These are phyloP conservation scores for Plebejus argus DNA, from an alignment of 2,888 invertebrate genomes.

Conservation along the genomic window DNA sequence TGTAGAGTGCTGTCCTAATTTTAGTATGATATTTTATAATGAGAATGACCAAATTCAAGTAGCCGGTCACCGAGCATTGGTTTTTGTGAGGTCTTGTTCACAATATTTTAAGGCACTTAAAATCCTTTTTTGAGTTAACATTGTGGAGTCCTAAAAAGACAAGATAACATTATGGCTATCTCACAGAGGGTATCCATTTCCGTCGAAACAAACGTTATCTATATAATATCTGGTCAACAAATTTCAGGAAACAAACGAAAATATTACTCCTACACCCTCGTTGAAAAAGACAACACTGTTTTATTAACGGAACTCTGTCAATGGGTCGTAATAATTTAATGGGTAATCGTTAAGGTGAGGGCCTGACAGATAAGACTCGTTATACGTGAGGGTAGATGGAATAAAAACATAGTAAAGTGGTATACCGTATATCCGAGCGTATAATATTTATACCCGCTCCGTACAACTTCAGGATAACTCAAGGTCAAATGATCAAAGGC, in stretches of 20 bases:
- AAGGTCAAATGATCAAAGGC: background rate
- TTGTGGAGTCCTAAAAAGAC: too few species aligned
- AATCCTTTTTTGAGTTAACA: too few species aligned
- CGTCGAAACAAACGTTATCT: background rate
- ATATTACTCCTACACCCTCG: background rate
- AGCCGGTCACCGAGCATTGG: background rate
- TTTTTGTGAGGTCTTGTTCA: too few species aligned
- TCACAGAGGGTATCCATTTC: background rate
- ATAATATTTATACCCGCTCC: background rate
- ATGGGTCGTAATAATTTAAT: slow-evolving; percentile 29
- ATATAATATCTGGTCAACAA: background rate
- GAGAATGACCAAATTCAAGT: background rate
- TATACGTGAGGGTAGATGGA: background rate
- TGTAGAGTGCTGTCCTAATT: background rate
- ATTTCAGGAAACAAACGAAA: slow-evolving; percentile 7
- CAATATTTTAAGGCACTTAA: too few species aligned
- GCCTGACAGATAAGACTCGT: slow-evolving; percentile 20
- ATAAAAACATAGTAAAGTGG: background rate
- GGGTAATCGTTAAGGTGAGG: slow-evolving; percentile 22
- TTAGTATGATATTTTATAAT: background rate
- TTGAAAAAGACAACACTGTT: slow-evolving; percentile 7
- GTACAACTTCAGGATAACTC: background rate
- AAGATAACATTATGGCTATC: too few species aligned
- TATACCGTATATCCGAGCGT: slow-evolving; percentile 2
- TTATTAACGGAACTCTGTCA: slow-evolving; percentile 7